Conservation (phyloP, 2,113 vertebrate species). For the Oreamnos americanus region DNA sequence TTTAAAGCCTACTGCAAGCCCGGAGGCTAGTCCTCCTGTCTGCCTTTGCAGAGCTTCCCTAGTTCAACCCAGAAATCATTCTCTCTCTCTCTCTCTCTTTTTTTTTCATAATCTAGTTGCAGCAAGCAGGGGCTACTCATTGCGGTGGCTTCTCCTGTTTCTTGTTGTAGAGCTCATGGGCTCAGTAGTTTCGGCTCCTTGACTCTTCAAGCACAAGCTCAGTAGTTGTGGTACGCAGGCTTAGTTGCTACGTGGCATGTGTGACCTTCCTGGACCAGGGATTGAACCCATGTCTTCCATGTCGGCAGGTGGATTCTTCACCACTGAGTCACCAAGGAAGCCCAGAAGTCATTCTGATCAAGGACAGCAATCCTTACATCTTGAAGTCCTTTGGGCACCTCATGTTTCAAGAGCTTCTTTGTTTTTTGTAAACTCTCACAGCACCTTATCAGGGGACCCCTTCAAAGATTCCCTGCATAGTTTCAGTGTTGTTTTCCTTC, state of each 20-base stretch:
- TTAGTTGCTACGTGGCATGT: background rate
- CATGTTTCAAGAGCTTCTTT: background rate
- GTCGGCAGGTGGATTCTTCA: background rate
- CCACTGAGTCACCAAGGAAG: background rate
- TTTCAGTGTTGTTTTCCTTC: background rate
- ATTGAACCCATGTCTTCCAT: background rate
- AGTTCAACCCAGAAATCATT: background rate
- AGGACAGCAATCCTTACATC: background rate
- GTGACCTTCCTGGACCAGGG: background rate
- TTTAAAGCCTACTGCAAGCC: background rate
- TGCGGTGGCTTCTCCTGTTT: background rate
- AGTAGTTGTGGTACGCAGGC: background rate
- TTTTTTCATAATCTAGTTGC: background rate
- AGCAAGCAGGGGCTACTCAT: background rate
- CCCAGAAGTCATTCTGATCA: background rate
- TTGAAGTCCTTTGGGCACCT: background rate
- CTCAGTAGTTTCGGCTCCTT: background rate
- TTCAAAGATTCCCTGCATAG: background rate
- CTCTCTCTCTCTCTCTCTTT: background rate
- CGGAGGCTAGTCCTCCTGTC: accelerated
- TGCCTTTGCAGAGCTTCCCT: background rate
- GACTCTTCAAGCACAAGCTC: background rate
- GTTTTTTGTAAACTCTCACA: background rate
- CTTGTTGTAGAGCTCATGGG: background rate
- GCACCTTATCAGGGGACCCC: background rate